Conservation (phyloP, 2,888 invertebrate genomes). For the Pseudococcus jackbeardsleyi region DNA sequence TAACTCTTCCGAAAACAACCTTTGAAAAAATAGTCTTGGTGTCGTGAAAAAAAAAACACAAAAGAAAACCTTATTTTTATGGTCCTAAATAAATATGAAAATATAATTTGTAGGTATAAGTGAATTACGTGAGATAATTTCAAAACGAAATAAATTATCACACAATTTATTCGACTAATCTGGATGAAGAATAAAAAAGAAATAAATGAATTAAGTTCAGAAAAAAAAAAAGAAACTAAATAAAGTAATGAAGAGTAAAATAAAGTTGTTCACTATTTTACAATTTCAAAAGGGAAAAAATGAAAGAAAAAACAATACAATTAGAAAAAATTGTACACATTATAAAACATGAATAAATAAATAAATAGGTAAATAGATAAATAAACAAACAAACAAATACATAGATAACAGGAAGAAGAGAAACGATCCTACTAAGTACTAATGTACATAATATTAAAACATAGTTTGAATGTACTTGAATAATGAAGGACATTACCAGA, state of each 20-base stretch:
- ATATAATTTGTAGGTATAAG: conserved; percentile 54
- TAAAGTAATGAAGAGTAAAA: not conserved
- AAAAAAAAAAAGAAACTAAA: not conserved
- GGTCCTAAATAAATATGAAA: conserved; percentile 8
- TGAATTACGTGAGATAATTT: conserved; percentile 45
- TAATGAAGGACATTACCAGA: conserved; percentile 33
- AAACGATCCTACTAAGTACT: too few relatives aligned
- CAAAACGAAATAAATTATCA: conserved; percentile 41
- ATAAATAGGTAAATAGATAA: not conserved
- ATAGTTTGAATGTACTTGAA: not conserved
- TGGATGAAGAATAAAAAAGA: not conserved
- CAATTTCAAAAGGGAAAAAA: not conserved
- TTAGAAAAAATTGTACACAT: not conserved
- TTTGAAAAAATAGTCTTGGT: too few relatives aligned
- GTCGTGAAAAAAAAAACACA: too few relatives aligned
- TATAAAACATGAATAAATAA: not conserved
- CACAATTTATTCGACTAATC: not conserved
- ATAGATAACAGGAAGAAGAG: too few relatives aligned
- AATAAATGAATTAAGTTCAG: conserved; percentile 8
- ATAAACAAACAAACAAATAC: too few relatives aligned
- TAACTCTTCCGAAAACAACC: too few relatives aligned
- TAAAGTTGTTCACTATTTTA: not conserved
- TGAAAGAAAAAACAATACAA: not conserved
- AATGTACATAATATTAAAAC: conserved; percentile 5
- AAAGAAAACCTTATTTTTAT: not conserved